Percentiles rank a stretch among this genome's conserved stretches.
These are phyloP conservation scores for Homarus americanus DNA, from an alignment of 1,140 invertebrate genomes.

Conservation along the genomic window DNA sequence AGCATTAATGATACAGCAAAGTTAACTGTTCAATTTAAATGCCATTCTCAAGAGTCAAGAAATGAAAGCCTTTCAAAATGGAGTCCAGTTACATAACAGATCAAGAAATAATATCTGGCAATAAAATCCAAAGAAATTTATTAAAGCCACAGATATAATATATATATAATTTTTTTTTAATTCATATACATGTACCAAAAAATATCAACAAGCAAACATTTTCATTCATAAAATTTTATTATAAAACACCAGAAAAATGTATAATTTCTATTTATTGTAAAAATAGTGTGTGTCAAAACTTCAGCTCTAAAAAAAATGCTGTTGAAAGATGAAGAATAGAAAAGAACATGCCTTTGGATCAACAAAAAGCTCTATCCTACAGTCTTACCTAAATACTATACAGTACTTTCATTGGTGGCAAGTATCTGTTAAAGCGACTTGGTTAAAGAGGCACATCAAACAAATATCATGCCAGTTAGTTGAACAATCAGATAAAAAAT, in stretches of 20 bases:
- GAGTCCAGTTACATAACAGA: background rate
- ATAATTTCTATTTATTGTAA: no score
- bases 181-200: background rate
- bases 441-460: conserved; percentile 5
- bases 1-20: background rate
- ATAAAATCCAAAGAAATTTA: background rate
- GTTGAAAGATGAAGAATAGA: background rate
- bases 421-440: background rate
- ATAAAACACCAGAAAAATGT: no score
- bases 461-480: conserved; percentile 66
- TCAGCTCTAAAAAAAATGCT: background rate
- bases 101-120: background rate
- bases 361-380: background rate
- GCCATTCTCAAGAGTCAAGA: background rate
- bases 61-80: background rate
- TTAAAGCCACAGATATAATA: no score
- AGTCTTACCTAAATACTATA: conserved; percentile 5
- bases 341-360: background rate
- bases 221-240: background rate
- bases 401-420: background rate
- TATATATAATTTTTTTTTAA: no score
- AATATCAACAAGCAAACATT: background rate
- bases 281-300: no score
- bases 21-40: background rate
- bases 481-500: background rate